Evolutionary conservation across 2,888 invertebrate genomes (phyloP).

Genomic region (Lamellibrachia columna): DNA sequence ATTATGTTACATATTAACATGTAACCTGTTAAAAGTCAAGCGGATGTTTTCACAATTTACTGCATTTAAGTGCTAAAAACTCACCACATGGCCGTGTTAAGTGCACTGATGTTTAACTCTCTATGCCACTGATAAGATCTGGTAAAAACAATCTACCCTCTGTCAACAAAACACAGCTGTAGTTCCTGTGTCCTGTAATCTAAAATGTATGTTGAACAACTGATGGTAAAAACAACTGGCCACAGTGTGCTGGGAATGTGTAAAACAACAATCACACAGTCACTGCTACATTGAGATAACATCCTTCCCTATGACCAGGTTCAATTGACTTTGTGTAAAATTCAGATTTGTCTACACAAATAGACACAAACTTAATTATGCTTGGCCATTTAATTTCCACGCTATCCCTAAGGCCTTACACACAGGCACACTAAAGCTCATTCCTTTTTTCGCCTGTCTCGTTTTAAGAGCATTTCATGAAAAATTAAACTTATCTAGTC

Average conservation of each 20-base stretch:
- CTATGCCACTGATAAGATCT: not conserved
- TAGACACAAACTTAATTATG: not conserved
- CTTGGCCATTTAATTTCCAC: too few species aligned
- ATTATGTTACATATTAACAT: not conserved
- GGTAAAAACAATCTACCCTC: not conserved
- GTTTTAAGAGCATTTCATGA: not conserved
- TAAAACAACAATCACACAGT: not conserved
- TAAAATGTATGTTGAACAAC: not conserved
- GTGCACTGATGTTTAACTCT: not conserved
- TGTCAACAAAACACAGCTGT: not conserved
- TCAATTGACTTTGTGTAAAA: not conserved
- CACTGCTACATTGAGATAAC: not conserved
- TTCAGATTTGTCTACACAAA: not conserved
- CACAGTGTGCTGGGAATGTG: not conserved
- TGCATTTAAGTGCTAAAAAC: not conserved
- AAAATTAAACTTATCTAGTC: not conserved
- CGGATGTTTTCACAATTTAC: not conserved
- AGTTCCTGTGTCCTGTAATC: not conserved
- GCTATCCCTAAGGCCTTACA: too few species aligned
- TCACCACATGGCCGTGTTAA: not conserved
- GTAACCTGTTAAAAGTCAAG: not conserved
- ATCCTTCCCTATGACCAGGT: not conserved
- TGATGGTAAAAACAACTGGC: not conserved
- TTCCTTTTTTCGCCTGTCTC: not conserved
- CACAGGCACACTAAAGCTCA: too few species aligned